These are phyloP conservation scores for Rotaria sp. DNA, from an alignment of 2,888 invertebrate species.

Conservation along the genomic window DNA sequence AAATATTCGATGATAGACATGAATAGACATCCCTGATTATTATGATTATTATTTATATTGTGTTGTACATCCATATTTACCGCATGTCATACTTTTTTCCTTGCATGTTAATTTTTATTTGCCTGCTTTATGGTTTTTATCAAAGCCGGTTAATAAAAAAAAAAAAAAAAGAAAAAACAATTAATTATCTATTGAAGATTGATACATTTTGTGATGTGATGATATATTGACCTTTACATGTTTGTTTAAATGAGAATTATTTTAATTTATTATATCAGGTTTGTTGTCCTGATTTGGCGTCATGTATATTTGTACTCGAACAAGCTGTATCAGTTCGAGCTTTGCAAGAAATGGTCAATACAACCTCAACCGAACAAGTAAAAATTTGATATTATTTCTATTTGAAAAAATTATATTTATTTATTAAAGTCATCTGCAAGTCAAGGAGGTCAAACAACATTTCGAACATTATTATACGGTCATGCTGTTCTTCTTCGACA, in stretches of 20 bases:
- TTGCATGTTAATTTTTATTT: background rate
- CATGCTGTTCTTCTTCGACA: slow-evolving; percentile 95
- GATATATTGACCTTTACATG: background rate
- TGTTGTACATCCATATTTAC: background rate
- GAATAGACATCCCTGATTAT: background rate
- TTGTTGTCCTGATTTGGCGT: slow-evolving; percentile 90
- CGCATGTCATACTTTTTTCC: background rate
- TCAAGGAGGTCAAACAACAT: slow-evolving; percentile 65
- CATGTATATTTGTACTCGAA: slow-evolving; percentile 97
- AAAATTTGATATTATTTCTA: background rate
- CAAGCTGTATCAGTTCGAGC: slow-evolving; percentile 97
- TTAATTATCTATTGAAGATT: background rate
- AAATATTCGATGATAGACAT: slow-evolving; percentile 8
- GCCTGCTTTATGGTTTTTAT: background rate
- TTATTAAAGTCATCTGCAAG: background rate
- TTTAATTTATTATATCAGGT: slow-evolving; percentile 60
- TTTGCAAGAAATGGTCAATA: slow-evolving; percentile 89
- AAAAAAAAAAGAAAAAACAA: too few species aligned
- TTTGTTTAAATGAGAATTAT: background rate
- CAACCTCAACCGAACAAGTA: slow-evolving; percentile 42
- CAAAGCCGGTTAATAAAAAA: background rate
- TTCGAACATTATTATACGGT: slow-evolving; percentile 92
- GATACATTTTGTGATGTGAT: background rate
- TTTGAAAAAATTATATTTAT: background rate
- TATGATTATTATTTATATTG: background rate